These are phyloP conservation scores for Acanthoscelides obtectus DNA, from an alignment of 2,888 invertebrate genomes.

Conservation along the genomic window DNA sequence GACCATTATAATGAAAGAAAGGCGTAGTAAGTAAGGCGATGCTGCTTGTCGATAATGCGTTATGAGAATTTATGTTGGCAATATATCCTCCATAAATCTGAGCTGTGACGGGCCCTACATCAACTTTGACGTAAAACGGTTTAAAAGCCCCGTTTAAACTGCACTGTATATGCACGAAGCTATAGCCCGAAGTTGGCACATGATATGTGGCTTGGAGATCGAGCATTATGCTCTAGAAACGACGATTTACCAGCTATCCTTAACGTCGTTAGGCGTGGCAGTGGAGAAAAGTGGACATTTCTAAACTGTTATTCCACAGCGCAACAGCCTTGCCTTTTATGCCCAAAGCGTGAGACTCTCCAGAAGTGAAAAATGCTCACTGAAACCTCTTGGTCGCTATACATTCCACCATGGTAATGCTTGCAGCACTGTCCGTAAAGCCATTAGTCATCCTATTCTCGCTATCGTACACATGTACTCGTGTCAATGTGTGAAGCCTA, in stretches of 20 bases:
- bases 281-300: background rate
- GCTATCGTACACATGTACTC: too few species aligned
- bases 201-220: background rate
- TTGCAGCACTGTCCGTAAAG: too few species aligned
- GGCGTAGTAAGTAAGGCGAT: background rate
- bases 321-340: conserved; percentile 3
- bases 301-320: conserved; percentile 1
- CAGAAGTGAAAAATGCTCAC: too few species aligned
- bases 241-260: background rate
- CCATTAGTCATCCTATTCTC: too few species aligned
- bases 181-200: background rate
- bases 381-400: too few species aligned
- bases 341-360: too few species aligned
- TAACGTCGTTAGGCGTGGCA: background rate
- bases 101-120: background rate
- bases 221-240: background rate
- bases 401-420: too few species aligned
- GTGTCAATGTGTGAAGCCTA: too few species aligned
- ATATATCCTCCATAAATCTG: background rate
- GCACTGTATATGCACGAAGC: background rate
- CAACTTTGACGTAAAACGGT: background rate
- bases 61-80: background rate
- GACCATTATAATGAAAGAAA: background rate
- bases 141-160: background rate
- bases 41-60: background rate